phyloP scores from a whole-genome alignment of 2,113 vertebrate species.

The Macrotus californicus region DNA sequence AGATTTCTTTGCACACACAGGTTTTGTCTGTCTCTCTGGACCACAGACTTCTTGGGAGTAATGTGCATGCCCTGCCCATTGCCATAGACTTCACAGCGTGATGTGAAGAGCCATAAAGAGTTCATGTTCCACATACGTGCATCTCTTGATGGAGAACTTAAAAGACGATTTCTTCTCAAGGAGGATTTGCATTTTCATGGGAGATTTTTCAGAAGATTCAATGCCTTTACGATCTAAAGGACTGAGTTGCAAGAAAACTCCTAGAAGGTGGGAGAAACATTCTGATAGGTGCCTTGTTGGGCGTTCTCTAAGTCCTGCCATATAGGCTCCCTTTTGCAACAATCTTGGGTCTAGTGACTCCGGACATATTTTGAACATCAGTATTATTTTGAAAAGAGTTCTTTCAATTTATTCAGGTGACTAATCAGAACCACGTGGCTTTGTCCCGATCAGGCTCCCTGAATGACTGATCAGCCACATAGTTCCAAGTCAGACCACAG shows the following conservation, averaged over 20 bases:
- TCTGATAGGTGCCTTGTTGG: not conserved
- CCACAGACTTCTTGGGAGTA: not conserved
- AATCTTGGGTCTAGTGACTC: not conserved
- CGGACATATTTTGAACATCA: not conserved
- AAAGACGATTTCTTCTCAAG: not conserved
- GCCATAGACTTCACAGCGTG: not conserved
- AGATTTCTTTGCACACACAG: not conserved
- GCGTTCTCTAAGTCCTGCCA: not conserved
- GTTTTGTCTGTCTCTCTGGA: not conserved
- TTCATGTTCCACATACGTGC: not conserved
- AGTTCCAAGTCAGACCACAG: not conserved
- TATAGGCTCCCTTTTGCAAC: not conserved
- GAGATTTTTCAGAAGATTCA: not conserved
- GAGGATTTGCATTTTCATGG: not conserved
- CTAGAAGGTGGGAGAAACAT: not conserved
- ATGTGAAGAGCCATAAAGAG: not conserved
- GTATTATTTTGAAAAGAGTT: not conserved
- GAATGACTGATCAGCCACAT: not conserved
- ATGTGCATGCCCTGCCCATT: not conserved
- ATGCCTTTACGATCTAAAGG: not conserved
- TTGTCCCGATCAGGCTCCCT: not conserved
- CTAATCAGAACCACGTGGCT: constrained; percentile 17
- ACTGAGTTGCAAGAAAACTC: not conserved
- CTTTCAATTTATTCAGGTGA: not conserved
- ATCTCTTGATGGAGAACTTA: not conserved